These are phyloP conservation scores for Paracanthobrama guichenoti DNA, from an alignment of 2,113 vertebrate genomes.

Conservation along the genomic window DNA sequence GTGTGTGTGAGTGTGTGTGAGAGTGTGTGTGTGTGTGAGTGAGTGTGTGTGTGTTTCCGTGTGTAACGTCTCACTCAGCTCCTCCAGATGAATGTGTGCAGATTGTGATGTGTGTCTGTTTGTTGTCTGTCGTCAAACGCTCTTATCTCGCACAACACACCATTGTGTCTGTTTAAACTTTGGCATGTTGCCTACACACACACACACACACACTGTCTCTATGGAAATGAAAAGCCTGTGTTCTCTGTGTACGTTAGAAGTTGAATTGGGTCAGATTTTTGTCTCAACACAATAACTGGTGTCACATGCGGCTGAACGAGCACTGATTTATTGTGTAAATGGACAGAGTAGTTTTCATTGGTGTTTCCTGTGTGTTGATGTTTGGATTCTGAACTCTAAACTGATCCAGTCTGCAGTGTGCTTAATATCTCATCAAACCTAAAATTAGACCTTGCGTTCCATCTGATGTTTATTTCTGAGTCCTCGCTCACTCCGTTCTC, in stretches of 20 bases:
- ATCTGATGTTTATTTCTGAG: neutral
- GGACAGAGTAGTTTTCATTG: neutral
- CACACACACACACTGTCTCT: slow-evolving; percentile 3
- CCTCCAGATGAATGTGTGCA: neutral
- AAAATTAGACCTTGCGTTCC: neutral
- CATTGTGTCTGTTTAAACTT: neutral
- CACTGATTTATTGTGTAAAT: neutral
- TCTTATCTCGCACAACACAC: slow-evolving; percentile 14
- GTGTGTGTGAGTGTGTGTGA: no score
- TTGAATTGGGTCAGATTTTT: neutral
- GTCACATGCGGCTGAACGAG: neutral
- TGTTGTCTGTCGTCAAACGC: neutral
- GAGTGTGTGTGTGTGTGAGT: no score
- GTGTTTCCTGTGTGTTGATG: neutral
- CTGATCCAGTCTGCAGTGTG: neutral
- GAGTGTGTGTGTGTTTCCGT: no score
- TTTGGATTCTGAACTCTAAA: neutral
- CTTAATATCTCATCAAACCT: neutral
- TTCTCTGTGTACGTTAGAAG: neutral
- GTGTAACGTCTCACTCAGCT: neutral
- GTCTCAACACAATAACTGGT: neutral
- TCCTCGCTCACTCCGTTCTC: neutral
- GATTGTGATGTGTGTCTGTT: neutral
- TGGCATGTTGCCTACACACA: neutral
- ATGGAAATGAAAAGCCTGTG: slow-evolving; percentile 1